phyloP scores from a whole-genome alignment of 2,113 vertebrate species.

The Hydrochoerus hydrochaeris region DNA sequence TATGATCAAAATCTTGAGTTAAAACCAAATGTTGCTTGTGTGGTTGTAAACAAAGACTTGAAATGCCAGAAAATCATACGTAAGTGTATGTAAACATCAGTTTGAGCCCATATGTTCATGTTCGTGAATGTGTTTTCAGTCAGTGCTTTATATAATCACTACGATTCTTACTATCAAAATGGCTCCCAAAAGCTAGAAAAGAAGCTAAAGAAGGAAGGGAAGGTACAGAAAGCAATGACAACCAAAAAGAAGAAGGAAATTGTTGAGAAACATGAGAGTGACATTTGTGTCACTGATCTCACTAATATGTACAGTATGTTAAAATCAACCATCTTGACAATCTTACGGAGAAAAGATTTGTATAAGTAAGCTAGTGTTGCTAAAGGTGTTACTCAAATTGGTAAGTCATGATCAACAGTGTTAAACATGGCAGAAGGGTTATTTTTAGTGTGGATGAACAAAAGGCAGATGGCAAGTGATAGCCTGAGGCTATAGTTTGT shows the following conservation, averaged over 20 bases:
- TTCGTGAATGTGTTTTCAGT: not conserved
- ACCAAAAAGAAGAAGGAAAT: not conserved
- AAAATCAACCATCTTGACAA: not conserved
- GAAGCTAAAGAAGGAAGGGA: not conserved
- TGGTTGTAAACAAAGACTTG: not conserved
- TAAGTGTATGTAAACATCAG: not conserved
- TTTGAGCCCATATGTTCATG: not conserved
- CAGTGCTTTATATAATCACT: not conserved
- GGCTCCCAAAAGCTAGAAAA: not conserved
- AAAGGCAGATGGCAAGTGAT: not conserved
- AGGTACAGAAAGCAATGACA: not conserved
- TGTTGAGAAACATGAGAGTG: not conserved
- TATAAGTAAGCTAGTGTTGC: not conserved
- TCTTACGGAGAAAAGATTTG: not conserved
- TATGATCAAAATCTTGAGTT: not conserved
- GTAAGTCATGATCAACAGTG: not conserved
- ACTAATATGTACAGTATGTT: not conserved
- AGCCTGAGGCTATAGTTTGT: not conserved
- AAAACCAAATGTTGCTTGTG: not conserved
- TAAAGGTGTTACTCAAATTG: not conserved
- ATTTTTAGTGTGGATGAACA: not conserved
- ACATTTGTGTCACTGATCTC: not conserved
- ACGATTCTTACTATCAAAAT: not conserved
- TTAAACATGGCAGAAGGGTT: not conserved
- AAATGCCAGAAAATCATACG: not conserved